Evolutionary conservation across 2,113 vertebrate species (phyloP), one percentile per base, ranked within the genome.

Genomic region (Ceratotherium simum): DNA sequence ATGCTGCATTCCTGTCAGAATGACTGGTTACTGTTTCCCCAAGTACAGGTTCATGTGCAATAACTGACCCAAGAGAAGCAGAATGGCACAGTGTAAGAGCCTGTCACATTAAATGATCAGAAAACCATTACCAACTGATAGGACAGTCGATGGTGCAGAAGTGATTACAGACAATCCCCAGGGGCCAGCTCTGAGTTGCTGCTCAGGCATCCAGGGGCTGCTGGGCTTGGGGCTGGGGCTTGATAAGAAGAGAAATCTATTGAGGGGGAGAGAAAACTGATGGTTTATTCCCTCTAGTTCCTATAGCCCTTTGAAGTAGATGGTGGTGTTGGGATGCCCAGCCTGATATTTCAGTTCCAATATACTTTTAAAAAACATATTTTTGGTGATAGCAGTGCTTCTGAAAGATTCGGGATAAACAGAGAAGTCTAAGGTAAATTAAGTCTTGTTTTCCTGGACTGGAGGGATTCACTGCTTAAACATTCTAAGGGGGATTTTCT

Each of bases 61-160:
- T 97, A 96, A 95, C 82, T 95, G 97, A 96, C 82, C 95, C 91
- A 73, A 80, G 96, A 96, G 86, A 93, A 86, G 39, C 72, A 65
- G 91, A 91, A 86, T 6, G 51, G 85, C 85, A 60, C 85, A 39
- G 78, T 36, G 27, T 65, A 64, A 90, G 88, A 95, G 83, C 79
- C 75, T 96, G 91, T 95, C 90, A 93, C 93, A 62, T 96, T 96
- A 93, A 95, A 94, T 93, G 90, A 95, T 93, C 90, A 95, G 90
- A 93, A 97, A 97, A 89, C 96, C 85, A 95, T 96, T 95, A 70
- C 81, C 58, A n/a, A 80, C 78, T 62, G 93, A 82, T 96, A 75
- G 96, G 91, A 82, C 0, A 11, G 85, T 58, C 83, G 93, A 58
- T 70, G 58, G 69, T 81, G 70, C 81, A 84, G 88, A 95, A 95